Percentiles rank a stretch among this genome's conserved stretches.
phyloP scores from a whole-genome alignment of 2,888 invertebrate genomes.

The Camponotus fellah region DNA sequence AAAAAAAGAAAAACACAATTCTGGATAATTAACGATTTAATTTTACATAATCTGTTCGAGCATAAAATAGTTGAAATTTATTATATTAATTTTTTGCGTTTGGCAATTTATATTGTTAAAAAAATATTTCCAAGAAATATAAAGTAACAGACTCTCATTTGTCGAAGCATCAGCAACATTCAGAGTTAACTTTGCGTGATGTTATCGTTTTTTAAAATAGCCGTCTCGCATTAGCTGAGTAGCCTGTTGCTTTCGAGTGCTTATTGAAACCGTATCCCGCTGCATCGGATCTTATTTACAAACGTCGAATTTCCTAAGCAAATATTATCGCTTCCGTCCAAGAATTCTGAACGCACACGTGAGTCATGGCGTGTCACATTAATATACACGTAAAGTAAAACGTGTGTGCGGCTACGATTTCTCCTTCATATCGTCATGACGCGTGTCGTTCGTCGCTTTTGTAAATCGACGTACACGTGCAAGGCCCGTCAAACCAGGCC shows the following conservation, averaged over 20 bases:
- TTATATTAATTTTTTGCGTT: neutral
- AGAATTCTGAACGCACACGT: constrained; percentile 55
- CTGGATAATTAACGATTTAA: neutral
- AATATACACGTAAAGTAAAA: constrained; percentile 59
- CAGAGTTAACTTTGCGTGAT: neutral
- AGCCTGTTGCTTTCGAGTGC: constrained; percentile 24
- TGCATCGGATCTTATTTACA: constrained; percentile 33
- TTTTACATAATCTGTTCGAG: neutral
- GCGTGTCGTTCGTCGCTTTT: constrained; percentile 66
- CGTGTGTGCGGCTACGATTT: constrained; percentile 65
- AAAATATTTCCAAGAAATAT: neutral
- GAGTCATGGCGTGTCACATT: constrained; percentile 62
- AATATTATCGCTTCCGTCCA: constrained; percentile 50
- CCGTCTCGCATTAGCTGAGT: constrained; percentile 7
- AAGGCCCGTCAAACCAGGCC: constrained; percentile 5
- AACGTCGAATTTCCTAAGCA: constrained; percentile 47
- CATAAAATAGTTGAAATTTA: neutral
- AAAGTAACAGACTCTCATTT: neutral
- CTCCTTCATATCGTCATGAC: constrained; percentile 61
- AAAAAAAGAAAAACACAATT: neutral
- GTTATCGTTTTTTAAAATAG: constrained; percentile 20
- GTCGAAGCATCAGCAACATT: neutral
- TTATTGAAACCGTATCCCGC: constrained; percentile 33
- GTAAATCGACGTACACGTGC: constrained; percentile 49
- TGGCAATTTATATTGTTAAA: constrained; percentile 1